Conservation (phyloP, 2,888 invertebrate genomes). For the Zhengitettix transpicula region DNA sequence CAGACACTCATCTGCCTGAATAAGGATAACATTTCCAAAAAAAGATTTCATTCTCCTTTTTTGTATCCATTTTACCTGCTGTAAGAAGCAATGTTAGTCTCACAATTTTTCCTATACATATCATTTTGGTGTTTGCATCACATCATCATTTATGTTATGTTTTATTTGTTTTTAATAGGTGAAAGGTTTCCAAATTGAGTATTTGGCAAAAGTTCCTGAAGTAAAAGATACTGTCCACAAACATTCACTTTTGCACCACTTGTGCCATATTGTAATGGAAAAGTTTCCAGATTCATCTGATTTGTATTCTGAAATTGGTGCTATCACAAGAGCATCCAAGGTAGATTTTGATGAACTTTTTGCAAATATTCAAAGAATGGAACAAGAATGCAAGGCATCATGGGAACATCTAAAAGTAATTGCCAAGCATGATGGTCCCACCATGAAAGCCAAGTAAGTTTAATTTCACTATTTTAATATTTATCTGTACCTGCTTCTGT, state of each 20-base stretch:
- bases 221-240: slow-evolving; percentile 99
- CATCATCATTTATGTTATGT: neutral
- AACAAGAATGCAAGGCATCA: slow-evolving; percentile 90
- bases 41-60: no score
- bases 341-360: slow-evolving; percentile 89
- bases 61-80: no score
- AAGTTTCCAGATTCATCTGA: slow-evolving; percentile 90
- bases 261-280: slow-evolving; percentile 94
- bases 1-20: no score
- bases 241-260: slow-evolving; percentile 90
- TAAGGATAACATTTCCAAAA: no score
- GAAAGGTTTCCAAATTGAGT: slow-evolving; percentile 94
- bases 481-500: neutral
- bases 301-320: slow-evolving; percentile 92
- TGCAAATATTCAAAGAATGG: slow-evolving; percentile 71
- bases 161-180: slow-evolving; percentile 32
- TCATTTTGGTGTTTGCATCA: no score
- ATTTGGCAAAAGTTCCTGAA: slow-evolving; percentile 92
- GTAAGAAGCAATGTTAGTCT: no score
- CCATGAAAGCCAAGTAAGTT: slow-evolving; percentile 65
- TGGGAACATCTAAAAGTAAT: slow-evolving; percentile 93
- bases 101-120: no score
- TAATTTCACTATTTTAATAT: neutral
- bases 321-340: slow-evolving; percentile 78
- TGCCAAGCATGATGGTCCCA: slow-evolving; percentile 79